Conservation (phyloP, 2,888 invertebrate genomes). For the Taenaris catops region DNA sequence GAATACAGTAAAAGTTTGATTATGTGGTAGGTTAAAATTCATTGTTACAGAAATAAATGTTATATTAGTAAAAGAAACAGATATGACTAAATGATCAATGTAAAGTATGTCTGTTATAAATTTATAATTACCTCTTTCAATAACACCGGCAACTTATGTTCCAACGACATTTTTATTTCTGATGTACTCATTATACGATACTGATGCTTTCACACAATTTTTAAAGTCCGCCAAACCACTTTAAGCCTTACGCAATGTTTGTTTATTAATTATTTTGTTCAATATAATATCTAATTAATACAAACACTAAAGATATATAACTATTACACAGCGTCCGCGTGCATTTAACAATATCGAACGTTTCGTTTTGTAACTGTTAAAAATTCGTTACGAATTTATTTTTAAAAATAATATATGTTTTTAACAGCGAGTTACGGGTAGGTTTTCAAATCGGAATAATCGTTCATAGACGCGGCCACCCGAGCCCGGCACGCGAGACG, state of each 20-base stretch:
- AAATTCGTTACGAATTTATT: slow-evolving; percentile 9
- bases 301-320: slow-evolving; percentile 46
- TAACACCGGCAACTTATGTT: slow-evolving; percentile 63
- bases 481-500: slow-evolving; percentile 50
- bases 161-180: slow-evolving; percentile 64
- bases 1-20: no score
- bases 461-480: slow-evolving; percentile 43
- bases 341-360: slow-evolving; percentile 21
- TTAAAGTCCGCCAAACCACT: slow-evolving; percentile 22
- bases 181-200: slow-evolving; percentile 49
- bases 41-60: no score
- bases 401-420: slow-evolving; percentile 11
- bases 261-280: slow-evolving; percentile 38
- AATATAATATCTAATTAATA: slow-evolving; percentile 36
- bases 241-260: slow-evolving; percentile 32
- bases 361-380: background rate
- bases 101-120: no score
- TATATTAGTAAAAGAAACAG: no score
- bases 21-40: no score
- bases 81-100: no score
- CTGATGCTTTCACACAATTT: slow-evolving; percentile 1
- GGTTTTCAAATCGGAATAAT: slow-evolving; percentile 24
- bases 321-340: slow-evolving; percentile 45
- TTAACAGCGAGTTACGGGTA: slow-evolving; percentile 24
- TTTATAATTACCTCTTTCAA: slow-evolving; percentile 56